phyloP scores from a whole-genome alignment of 2,888 invertebrate genomes.

The Chromoteleia sp. region DNA sequence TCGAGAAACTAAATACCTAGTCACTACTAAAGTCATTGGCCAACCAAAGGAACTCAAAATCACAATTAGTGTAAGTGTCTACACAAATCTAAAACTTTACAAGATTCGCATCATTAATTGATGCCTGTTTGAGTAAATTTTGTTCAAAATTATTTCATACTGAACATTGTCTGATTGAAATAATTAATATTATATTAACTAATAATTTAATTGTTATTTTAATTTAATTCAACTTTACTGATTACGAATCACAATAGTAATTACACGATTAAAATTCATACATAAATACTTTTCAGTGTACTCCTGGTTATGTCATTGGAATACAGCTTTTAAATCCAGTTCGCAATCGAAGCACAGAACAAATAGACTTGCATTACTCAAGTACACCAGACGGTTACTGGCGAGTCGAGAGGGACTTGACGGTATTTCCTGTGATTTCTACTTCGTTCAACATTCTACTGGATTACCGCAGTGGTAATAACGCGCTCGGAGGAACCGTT shows the following conservation, averaged over 20 bases:
- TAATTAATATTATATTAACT: too few relatives aligned
- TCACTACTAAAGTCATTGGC: constrained; percentile 89
- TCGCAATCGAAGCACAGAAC: constrained; percentile 94
- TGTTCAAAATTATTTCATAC: too few relatives aligned
- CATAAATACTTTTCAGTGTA: constrained; percentile 85
- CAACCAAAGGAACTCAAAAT: constrained; percentile 84
- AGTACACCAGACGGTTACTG: constrained; percentile 88
- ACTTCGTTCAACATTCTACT: constrained; percentile 92
- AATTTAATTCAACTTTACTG: neutral
- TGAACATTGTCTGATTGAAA: too few relatives aligned
- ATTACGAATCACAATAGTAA: too few relatives aligned
- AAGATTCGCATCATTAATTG: too few relatives aligned
- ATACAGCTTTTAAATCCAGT: constrained; percentile 96
- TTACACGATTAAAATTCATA: neutral
- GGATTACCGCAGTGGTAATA: constrained; percentile 91
- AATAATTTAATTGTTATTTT: neutral
- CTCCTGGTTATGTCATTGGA: constrained; percentile 94
- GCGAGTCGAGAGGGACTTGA: constrained; percentile 93
- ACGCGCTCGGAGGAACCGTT: constrained; percentile 93
- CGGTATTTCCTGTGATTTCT: constrained; percentile 95
- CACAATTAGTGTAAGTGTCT: constrained; percentile 63
- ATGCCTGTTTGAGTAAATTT: too few relatives aligned
- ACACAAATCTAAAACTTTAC: too few relatives aligned
- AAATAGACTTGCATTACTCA: constrained; percentile 92
- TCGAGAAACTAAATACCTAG: constrained; percentile 92